Percentiles rank a stretch among this genome's conserved stretches.
Evolutionary conservation across 2,797 vertebrate genomes (phyloP).

Genomic region (Scolopax bukidnonensis): DNA sequence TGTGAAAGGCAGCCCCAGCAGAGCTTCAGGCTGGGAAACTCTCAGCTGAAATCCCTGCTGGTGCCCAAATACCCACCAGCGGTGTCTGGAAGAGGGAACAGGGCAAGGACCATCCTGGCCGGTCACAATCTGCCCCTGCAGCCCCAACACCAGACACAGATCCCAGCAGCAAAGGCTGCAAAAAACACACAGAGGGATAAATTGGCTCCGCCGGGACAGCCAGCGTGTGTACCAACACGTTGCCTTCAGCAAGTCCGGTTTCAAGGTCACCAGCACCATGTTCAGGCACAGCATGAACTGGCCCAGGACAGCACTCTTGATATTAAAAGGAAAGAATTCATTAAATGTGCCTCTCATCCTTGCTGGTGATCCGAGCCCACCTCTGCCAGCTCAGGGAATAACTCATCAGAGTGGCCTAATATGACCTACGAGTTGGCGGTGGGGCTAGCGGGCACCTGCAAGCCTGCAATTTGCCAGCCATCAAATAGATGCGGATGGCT

Average conservation of each 20-base stretch:
- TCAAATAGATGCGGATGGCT: background rate
- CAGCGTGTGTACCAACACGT: fast-evolving
- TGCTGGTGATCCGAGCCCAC: background rate
- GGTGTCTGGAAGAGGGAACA: background rate
- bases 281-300: fast-evolving
- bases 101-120: background rate
- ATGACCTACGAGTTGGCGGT: fast-evolving
- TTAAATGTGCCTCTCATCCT: background rate
- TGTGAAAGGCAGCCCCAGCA: background rate
- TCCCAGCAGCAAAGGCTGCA: fast-evolving
- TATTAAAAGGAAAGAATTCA: background rate
- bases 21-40: background rate
- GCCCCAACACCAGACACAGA: fast-evolving
- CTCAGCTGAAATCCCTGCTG: background rate
- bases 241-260: fast-evolving
- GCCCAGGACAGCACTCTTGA: background rate
- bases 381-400: background rate
- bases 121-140: background rate
- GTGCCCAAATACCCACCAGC: background rate
- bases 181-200: fast-evolving
- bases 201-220: fast-evolving
- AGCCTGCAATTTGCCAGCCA: constrained; percentile 15
- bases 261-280: background rate
- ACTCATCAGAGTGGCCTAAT: background rate
- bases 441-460: background rate